phyloP scores from a whole-genome alignment of 2,113 vertebrate genomes.

The Solea senegalensis region DNA sequence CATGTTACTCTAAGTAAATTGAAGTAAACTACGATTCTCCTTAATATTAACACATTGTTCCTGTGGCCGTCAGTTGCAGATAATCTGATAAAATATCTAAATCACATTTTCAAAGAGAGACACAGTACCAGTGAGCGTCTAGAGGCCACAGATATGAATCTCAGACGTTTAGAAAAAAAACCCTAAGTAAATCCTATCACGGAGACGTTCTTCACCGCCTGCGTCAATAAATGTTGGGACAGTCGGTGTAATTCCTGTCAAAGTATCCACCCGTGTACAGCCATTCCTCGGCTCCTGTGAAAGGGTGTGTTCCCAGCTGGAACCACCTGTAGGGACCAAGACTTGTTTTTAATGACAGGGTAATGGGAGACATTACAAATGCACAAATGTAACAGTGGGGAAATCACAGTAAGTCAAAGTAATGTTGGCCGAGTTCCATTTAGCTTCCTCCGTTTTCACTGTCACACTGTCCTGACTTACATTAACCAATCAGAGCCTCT shows the following conservation, averaged over 20 bases:
- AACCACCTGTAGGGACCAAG: conserved; percentile 87
- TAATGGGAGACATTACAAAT: background rate
- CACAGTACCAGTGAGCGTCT: conserved; percentile 40
- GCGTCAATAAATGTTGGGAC: conserved; percentile 93
- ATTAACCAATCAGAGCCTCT: no score
- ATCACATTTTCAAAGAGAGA: conserved; percentile 23
- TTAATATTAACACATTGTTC: conserved; percentile 20
- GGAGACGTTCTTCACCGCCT: conserved; percentile 23
- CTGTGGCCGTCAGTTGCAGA: conserved; percentile 39
- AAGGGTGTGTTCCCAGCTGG: conserved; percentile 86
- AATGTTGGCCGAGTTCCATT: no score
- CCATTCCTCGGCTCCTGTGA: conserved; percentile 91
- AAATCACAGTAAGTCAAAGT: no score
- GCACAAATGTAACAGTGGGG: background rate
- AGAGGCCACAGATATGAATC: conserved; percentile 21
- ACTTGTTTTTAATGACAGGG: background rate
- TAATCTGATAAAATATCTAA: conserved; percentile 29
- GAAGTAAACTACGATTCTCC: conserved; percentile 47
- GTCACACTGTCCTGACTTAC: no score
- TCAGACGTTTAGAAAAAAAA: conserved; percentile 47
- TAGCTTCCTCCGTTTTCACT: no score
- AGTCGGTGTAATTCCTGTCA: conserved; percentile 92
- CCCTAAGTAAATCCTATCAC: conserved; percentile 40
- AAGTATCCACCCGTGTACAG: conserved; percentile 94
- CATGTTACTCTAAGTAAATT: conserved; percentile 20